These are phyloP conservation scores for Drosophila mercatorum DNA, from an alignment of 2,888 invertebrate species.

Conservation along the genomic window DNA sequence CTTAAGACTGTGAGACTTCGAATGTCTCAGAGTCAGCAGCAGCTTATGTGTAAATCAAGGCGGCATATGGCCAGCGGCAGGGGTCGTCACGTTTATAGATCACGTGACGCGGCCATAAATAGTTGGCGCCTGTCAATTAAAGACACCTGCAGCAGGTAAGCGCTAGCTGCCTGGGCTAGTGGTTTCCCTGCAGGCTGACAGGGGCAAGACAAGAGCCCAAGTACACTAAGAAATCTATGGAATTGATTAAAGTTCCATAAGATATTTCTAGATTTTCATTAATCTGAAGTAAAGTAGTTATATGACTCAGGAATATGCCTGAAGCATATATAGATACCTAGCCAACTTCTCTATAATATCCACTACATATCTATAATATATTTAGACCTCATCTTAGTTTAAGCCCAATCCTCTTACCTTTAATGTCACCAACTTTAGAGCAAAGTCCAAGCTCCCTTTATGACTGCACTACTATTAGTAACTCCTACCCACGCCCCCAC, in stretches of 20 bases:
- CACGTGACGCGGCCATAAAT: conserved; percentile 76
- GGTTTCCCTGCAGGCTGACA: conserved; percentile 1
- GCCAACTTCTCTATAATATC: too few relatives aligned
- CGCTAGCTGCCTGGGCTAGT: conserved; percentile 7
- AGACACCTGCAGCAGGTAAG: conserved; percentile 65
- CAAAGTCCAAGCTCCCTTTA: not conserved
- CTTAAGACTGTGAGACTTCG: conserved; percentile 22
- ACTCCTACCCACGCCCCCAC: not conserved
- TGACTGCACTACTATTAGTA: not conserved
- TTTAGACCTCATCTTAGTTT: too few relatives aligned
- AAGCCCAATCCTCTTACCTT: too few relatives aligned
- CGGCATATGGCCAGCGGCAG: conserved; percentile 26
- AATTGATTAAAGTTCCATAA: not conserved
- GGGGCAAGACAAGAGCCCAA: not conserved
- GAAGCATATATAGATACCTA: too few relatives aligned
- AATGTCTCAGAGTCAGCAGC: conserved; percentile 65
- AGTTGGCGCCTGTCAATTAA: conserved; percentile 76
- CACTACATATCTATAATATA: too few relatives aligned
- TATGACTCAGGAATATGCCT: not conserved
- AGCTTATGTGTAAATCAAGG: conserved; percentile 60
- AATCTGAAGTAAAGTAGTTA: too few relatives aligned
- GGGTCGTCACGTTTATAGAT: conserved; percentile 60
- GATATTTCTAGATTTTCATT: not conserved
- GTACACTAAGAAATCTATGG: not conserved
- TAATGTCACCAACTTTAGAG: too few relatives aligned